These are phyloP conservation scores for Notechis scutatus DNA, from an alignment of 2,113 vertebrate genomes.

Conservation along the genomic window DNA sequence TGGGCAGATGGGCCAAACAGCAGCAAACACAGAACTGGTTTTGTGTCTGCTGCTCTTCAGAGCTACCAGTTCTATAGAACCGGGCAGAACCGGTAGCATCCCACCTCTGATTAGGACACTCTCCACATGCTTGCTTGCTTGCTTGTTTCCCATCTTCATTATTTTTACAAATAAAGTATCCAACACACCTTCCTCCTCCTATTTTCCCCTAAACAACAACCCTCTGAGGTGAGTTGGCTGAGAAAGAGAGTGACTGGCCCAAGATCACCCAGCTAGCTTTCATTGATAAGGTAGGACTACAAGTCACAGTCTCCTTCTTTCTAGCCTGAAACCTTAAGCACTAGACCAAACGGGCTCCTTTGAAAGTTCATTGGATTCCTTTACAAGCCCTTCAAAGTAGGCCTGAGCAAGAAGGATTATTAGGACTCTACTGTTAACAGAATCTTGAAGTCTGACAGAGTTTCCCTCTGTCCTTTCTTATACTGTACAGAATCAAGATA, in stretches of 20 bases:
- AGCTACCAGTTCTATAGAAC: no score
- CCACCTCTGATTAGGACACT: not conserved
- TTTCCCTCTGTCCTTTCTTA: not conserved
- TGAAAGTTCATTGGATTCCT: not conserved
- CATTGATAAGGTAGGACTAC: not conserved
- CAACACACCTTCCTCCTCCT: not conserved
- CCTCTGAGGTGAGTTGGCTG: not conserved
- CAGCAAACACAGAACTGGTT: no score
- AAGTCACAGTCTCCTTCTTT: not conserved
- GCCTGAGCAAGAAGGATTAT: not conserved
- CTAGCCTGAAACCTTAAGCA: not conserved
- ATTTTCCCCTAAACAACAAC: not conserved
- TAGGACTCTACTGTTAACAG: not conserved
- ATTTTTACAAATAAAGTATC: not conserved
- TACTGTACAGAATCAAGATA: not conserved
- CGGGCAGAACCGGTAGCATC: no score
- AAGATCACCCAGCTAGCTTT: not conserved
- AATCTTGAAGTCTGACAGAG: not conserved
- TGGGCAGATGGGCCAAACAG: no score
- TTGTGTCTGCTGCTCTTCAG: no score
- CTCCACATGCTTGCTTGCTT: not conserved
- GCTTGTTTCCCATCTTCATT: not conserved
- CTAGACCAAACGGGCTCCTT: not conserved
- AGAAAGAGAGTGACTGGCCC: not conserved
- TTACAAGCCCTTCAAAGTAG: not conserved